phyloP scores from a whole-genome alignment of 2,113 vertebrate genomes.

The Tor tambroides region DNA sequence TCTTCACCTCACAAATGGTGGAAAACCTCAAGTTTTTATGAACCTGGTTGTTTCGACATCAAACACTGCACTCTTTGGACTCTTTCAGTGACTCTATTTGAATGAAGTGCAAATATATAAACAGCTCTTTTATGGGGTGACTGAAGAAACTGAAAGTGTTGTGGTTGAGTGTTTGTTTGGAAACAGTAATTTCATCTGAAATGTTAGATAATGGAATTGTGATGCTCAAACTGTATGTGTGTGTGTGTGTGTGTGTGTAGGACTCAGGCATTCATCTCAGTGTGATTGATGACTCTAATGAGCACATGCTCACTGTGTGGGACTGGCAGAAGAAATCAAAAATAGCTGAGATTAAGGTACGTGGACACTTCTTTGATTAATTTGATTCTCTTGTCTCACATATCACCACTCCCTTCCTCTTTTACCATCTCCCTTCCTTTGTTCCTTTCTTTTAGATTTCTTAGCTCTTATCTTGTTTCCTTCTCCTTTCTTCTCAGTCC shows the following conservation, averaged over 20 bases:
- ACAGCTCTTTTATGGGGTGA: neutral
- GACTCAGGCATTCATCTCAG: conserved; percentile 93
- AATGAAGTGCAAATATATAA: neutral
- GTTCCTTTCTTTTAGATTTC: neutral
- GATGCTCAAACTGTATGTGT: neutral
- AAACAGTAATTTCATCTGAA: neutral
- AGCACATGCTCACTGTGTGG: conserved; percentile 98
- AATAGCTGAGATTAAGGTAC: conserved; percentile 97
- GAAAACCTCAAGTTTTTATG: neutral
- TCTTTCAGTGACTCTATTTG: neutral
- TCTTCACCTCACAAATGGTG: neutral
- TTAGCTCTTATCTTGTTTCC: neutral
- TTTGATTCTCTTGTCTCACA: neutral
- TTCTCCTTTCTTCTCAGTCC: neutral
- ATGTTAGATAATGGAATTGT: neutral
- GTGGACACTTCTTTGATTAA: neutral
- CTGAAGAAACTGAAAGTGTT: neutral
- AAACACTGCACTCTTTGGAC: neutral
- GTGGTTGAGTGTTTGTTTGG: neutral
- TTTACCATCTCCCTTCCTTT: neutral
- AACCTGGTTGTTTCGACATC: neutral
- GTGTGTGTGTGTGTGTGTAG: conserved; percentile 67
- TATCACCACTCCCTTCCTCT: neutral
- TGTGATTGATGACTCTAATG: conserved; percentile 96
- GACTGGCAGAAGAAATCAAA: conserved; percentile 96